Evolutionary conservation across 2,797 vertebrate species (phyloP).

Genomic region (Psittacula derbiana): DNA sequence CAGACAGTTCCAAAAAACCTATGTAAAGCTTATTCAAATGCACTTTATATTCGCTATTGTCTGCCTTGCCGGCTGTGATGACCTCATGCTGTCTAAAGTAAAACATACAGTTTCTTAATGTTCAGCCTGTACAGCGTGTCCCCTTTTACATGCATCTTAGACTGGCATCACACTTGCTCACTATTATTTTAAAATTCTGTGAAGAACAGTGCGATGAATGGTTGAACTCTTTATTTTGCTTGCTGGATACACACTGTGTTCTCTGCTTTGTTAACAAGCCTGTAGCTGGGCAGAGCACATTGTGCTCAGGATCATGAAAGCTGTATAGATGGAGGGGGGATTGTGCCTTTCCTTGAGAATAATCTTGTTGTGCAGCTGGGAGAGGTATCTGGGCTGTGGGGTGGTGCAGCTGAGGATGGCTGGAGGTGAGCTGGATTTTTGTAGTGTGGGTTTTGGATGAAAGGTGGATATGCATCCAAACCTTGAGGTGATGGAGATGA

Average conservation of each 20-base stretch:
- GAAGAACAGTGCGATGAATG: not conserved
- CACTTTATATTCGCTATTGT: not conserved
- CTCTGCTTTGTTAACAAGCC: not conserved
- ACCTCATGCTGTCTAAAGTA: not conserved
- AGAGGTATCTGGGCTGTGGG: not conserved
- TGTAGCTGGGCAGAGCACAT: not conserved
- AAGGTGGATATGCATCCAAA: not conserved
- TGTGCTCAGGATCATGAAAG: not conserved
- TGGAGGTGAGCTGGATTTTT: not conserved
- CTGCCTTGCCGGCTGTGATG: not conserved
- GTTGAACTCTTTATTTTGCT: not conserved
- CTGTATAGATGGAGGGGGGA: not conserved
- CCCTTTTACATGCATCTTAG: not conserved
- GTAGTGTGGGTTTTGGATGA: not conserved
- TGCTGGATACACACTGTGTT: not conserved
- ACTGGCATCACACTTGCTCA: not conserved
- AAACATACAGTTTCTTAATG: not conserved
- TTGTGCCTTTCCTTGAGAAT: not conserved
- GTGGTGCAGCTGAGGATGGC: rapidly evolving
- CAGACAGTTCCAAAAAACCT: not conserved
- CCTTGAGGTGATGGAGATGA: not conserved
- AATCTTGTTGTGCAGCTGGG: not conserved
- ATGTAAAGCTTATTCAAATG: not conserved
- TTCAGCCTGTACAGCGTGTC: not conserved
- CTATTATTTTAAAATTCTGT: not conserved